Base-by-base conservation (phyloP, 2,113 vertebrate species). In the Oreochromis spilurus region DNA sequence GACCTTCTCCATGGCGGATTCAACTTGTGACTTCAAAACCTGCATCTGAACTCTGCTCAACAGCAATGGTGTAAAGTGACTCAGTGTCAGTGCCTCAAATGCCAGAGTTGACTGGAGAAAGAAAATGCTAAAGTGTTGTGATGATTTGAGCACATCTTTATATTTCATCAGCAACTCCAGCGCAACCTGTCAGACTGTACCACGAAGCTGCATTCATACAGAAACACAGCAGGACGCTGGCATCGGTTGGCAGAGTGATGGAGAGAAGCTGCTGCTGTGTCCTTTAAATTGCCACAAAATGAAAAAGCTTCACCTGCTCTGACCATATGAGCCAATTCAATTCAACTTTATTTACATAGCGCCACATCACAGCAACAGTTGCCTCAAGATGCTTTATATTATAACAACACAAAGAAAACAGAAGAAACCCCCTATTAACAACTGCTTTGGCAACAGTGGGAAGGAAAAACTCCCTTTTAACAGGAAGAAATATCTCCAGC, bases 121-220 rank as follows among this genome's bases (percentile, higher is more conserved):
- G 43, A 54, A 31, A 67, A 14, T 4, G 80, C 40, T 40, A 40
- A 29, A 52, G 3, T 4, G 67, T 78, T 19, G 24, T 19, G 17
- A 57, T 54, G 34, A 24, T 83, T 55, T 75, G 67, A 81, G 17
- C 48, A 10, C 17, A 24, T 70, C n/a, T 45, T 65, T 81, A 58
- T 45, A 65, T 84, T 84, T 86, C 65, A 53, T 79, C 81, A 88
- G 36, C n/a, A 26, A 14, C 57, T 82, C 54, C 43, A 19, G n/a
- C 6, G 6, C 43, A 67, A 65, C 36, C 16, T 65, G 24, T 84
- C 16, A 24, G 81, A 79, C 43, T 10, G 79, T 38, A 62, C 17
- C 54, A 21, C 53, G 82, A 72, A 84, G 78, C 48, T 90, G 29
- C 84, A 65, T 84, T 84, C 50, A 53, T 19, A 82, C 48, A 36